Evolutionary conservation across 2,797 vertebrate genomes (phyloP), one percentile per base, ranked within the genome.

Genomic region (Crypturellus tataupa): DNA sequence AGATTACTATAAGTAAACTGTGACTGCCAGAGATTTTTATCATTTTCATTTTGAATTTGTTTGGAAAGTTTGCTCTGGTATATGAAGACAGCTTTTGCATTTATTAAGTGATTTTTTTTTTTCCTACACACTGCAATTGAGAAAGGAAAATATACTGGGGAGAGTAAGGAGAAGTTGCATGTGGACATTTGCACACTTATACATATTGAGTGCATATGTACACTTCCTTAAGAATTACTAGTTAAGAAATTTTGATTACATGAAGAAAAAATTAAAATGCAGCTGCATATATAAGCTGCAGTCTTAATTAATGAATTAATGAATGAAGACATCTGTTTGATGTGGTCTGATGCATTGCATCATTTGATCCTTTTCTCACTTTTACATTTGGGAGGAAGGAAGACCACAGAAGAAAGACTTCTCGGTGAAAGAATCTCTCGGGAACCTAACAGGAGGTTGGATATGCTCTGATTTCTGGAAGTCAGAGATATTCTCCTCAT

Each of bases 11-110:
- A 72, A 64, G 10, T 64, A 42, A 85, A 44, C 3, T 17, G 3
- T 2, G 3, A 1, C 4, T 25, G 3, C 7, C 33, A 49, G 0
- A 1, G 24, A 2, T 1, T 1, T 49, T 60, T 67, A 29, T 33
- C 3, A 39, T 15, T 3, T 55, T 53, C 58, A 77, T 60, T 60
- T 33, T 1, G 64, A 73, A 85, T 70, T 27, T 47, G 80, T 2
- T 25, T 2, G 24, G 7, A 29, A 19, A 3, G 12, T 31, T 84
- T 86, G 8, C 18, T 87, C 8, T 73, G 37, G 17, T 8, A 55
- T 9, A 65, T 5, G 12, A 71, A 73, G 13, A 2, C 10, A 77
- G 8, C 14, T 35, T 80, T 73, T 80, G 15, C 24, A 75, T 63
- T 16, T n/a, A 40, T 2, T 12, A 0, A 7, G 5, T 21, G 3